phyloP scores from a whole-genome alignment of 2,888 invertebrate species.

The Teinopalpus imperialis region DNA sequence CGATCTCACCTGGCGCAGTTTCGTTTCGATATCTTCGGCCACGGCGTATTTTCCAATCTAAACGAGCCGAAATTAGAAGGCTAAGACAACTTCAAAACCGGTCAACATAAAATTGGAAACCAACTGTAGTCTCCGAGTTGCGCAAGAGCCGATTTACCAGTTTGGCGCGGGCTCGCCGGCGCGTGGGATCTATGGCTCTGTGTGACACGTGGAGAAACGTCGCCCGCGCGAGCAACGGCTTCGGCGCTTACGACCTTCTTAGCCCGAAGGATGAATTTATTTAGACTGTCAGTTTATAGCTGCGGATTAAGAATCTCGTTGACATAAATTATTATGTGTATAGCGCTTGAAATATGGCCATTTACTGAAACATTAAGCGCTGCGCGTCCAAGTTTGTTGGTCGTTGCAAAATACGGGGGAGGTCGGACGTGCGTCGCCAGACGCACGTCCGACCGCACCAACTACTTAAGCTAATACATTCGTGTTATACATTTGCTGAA shows the following conservation, averaged over 20 bases:
- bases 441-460: neutral
- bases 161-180: constrained; percentile 56
- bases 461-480: neutral
- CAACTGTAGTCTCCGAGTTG: constrained; percentile 75
- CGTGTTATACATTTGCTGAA: too few species aligned
- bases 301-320: constrained; percentile 69
- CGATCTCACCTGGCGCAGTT: constrained; percentile 44
- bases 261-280: constrained; percentile 46
- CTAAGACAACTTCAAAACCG: constrained; percentile 77
- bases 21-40: constrained; percentile 46
- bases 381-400: constrained; percentile 12
- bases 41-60: constrained; percentile 76
- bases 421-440: constrained; percentile 1
- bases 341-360: constrained; percentile 48
- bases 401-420: constrained; percentile 14
- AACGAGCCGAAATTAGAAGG: constrained; percentile 81
- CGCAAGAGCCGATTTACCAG: constrained; percentile 74
- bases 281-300: constrained; percentile 64
- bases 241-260: constrained; percentile 48
- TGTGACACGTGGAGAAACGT: constrained; percentile 30
- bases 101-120: constrained; percentile 82
- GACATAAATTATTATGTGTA: constrained; percentile 66
- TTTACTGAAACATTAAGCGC: constrained; percentile 42
- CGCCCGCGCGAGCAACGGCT: constrained; percentile 21
- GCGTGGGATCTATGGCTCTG: constrained; percentile 69